Percentiles rank a stretch among this genome's conserved stretches.
These are phyloP conservation scores for Acholoe squamosa DNA, from an alignment of 2,888 invertebrate genomes.

Conservation along the genomic window DNA sequence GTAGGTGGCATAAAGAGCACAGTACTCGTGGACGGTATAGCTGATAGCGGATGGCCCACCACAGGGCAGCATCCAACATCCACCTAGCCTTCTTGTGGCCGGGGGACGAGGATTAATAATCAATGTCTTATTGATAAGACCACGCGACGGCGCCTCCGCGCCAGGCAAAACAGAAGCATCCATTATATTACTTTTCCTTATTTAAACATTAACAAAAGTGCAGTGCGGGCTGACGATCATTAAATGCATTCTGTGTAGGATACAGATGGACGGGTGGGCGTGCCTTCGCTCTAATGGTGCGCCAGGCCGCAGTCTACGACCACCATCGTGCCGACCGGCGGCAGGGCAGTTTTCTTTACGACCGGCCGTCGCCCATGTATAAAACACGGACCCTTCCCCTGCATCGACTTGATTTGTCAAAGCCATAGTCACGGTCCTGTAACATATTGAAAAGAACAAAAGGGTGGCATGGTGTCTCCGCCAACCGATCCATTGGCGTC, in stretches of 20 bases:
- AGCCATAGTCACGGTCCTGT: background rate
- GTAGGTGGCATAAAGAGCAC: background rate
- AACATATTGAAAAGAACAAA: constrained; percentile 47
- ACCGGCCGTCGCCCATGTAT: constrained; percentile 23
- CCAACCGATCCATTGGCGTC: constrained; percentile 33
- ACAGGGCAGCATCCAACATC: background rate
- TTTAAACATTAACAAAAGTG: constrained; percentile 55
- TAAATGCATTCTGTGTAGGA: constrained; percentile 29
- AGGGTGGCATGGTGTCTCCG: constrained; percentile 53
- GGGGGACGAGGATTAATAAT: constrained; percentile 1
- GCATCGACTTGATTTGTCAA: constrained; percentile 39
- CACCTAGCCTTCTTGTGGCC: background rate
- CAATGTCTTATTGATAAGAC: constrained; percentile 43
- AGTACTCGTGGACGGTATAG: background rate
- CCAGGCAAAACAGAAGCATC: constrained; percentile 53
- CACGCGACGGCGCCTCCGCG: background rate
- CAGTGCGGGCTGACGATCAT: constrained; percentile 23
- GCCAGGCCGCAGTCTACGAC: background rate
- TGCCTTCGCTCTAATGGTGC: constrained; percentile 5
- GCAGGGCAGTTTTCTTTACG: background rate
- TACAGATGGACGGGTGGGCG: constrained; percentile 17
- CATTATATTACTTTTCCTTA: constrained; percentile 46
- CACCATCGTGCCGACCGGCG: background rate
- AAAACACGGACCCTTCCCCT: constrained; percentile 27
- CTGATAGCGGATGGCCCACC: background rate